Evolutionary conservation across 2,888 invertebrate genomes (phyloP), one percentile per base, ranked within the genome.

Genomic region (Odontothrips loti): DNA sequence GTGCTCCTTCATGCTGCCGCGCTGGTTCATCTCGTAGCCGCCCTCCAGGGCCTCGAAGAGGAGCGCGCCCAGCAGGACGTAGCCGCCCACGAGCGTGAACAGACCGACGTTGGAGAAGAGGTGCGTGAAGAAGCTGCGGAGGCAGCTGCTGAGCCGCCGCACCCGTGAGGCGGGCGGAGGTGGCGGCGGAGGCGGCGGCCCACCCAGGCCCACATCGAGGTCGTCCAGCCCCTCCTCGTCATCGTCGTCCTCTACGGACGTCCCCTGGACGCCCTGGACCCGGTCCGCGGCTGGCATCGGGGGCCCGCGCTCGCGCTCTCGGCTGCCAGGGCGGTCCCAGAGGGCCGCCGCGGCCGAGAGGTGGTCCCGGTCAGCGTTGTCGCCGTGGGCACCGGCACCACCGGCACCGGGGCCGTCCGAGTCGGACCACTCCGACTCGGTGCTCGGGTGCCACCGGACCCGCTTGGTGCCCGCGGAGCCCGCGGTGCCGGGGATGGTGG

Each of bases 41-140:
- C 92, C 91, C 87, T 95, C 95, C 85, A 95, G 88, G 83, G 91
- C 89, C 85, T 92, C 92, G 87, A 95, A 95, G 83, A 95, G 89
- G 84, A 93, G 88, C 75, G 94, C 94, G 81, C 94, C 94, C 84
- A 93, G 88, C 82, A 94, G 89, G 83, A 94, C 92, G 87, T 95
- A 95, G 81, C 90, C 90, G 82, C 93, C 90, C 83, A 95, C 95
- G 82, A 95, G 87, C 47, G 92, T 89, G 86, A 93, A 92, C 83
- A 94, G 88, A 17, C 94, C 94, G 79, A 92, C 86, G 87, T 93
- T 92, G 17, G 92, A 92, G 86, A 91, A 92, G 29, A 92, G 89
- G 88, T 91, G 88, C 86, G 90, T 86, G 85, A 90, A 86, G 88
- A 91, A 88, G 85, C 82, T 87, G 85, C 84, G 86, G 83, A 84